A percentile compares a stretch with the other conserved stretches of the same genome.
phyloP scores from a whole-genome alignment of 2,113 vertebrate genomes.

The Protomyctophum bolini region DNA sequence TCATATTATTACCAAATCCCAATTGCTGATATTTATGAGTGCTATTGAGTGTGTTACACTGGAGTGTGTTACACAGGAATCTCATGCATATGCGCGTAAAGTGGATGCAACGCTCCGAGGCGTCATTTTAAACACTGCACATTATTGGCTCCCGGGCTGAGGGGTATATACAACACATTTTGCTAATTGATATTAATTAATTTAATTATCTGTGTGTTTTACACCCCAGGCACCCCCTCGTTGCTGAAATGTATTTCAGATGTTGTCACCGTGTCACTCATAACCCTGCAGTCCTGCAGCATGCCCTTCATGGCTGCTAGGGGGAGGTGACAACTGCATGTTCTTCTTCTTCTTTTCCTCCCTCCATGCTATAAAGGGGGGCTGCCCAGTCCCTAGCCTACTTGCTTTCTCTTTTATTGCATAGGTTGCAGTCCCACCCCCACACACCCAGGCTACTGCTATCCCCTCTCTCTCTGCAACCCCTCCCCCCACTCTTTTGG shows the following conservation, averaged over 20 bases:
- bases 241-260: slow-evolving; percentile 31
- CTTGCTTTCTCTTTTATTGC: background rate
- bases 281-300: slow-evolving; percentile 20
- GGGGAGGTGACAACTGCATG: slow-evolving; percentile 8
- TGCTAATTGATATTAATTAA: slow-evolving; percentile 70
- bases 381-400: too few relatives aligned
- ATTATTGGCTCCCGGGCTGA: slow-evolving; percentile 25
- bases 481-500: background rate
- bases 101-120: slow-evolving; percentile 26
- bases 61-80: slow-evolving; percentile 3
- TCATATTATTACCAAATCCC: slow-evolving; percentile 4
- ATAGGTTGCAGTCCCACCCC: background rate
- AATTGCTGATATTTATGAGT: background rate
- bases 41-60: background rate
- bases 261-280: slow-evolving; percentile 18
- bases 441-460: too few relatives aligned
- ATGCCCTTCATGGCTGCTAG: background rate
- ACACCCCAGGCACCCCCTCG: slow-evolving; percentile 33
- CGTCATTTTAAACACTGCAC: background rate
- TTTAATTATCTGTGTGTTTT: slow-evolving; percentile 62
- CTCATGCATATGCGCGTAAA: slow-evolving; percentile 4
- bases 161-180: slow-evolving; percentile 25
- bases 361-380: too few relatives aligned
- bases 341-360: background rate
- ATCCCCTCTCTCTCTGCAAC: background rate